Evolutionary conservation across 2,888 invertebrate species (phyloP), one percentile per base, ranked within the genome.

Genomic region (Callyntrura guangdongensis): DNA sequence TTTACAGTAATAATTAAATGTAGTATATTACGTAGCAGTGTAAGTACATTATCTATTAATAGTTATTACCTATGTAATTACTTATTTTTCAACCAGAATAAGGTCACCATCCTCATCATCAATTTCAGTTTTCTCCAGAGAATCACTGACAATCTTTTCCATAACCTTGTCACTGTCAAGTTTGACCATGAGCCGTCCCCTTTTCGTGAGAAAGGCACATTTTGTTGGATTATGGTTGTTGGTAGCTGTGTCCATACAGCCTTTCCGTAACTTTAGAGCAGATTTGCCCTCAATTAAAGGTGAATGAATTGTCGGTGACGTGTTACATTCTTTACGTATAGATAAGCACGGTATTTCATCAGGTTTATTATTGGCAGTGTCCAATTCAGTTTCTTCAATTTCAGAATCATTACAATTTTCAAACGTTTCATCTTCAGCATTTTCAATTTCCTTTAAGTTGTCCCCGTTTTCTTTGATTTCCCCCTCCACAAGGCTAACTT

Each of bases 91-190:
- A 6, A 45, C 45, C 20, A 82, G 9, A 27, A 82, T 61, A n/a
- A 82, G 45, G 9, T 84, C 84, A n/a, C 56, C 53, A 12, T 82
- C 81, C 12, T 84, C 84, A n/a, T 53, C 49, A 20, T 82, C 81
- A 3, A n/a, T 82, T 12, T 82, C 81, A 22, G 59, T 45, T 82
- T 82, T 82, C 22, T 82, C 45, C 6, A 59, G 36, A 5, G 81
- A 61, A 20, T 82, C 81, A 5, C 47, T 61, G 0, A 45, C 81
- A 12, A 82, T 45, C 11, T 61, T 61, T 14, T 36, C 81, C 81
- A 79, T 79, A n/a, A 56, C 56, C 8, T 67, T 91, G 53, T 91
- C 61, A n/a, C 17, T 47, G 14, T 49, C 69, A 49, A 22, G 56
- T 69, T 90, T 69, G 0, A 11, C 56, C 67, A 77, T 27, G 0